Evolutionary conservation across 2,113 vertebrate genomes (phyloP).

Genomic region (Rhizomys pruinosus): DNA sequence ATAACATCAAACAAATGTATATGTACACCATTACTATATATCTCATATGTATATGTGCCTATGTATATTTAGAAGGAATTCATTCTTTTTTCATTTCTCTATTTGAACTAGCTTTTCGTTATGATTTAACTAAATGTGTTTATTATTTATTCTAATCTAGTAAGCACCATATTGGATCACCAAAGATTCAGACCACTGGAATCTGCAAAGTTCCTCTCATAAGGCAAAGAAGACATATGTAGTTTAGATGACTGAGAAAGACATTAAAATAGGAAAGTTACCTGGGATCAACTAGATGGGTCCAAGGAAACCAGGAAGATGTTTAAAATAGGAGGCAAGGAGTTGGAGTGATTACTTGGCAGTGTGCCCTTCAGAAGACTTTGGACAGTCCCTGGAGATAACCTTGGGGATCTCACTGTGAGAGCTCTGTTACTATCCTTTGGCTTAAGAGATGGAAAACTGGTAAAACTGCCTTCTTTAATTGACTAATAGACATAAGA

Average conservation of each 20-base stretch:
- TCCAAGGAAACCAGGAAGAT: not conserved
- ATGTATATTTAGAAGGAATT: not conserved
- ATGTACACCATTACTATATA: not conserved
- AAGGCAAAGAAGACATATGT: not conserved
- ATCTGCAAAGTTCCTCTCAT: not conserved
- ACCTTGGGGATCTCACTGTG: not conserved
- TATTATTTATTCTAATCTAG: not conserved
- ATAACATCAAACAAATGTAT: not conserved
- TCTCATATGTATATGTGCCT: not conserved
- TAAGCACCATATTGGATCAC: not conserved
- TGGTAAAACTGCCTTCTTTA: no score
- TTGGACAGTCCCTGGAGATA: not conserved
- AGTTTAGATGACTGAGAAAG: not conserved
- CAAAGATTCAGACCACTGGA: not conserved
- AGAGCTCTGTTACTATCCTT: fast-evolving
- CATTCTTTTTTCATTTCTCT: not conserved
- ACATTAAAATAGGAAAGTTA: not conserved
- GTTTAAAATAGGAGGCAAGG: not conserved
- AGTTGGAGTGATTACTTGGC: no score
- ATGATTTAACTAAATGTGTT: not conserved
- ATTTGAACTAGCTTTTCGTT: not conserved
- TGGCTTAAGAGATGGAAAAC: no score
- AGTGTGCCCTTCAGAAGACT: not conserved
- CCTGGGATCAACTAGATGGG: not conserved
- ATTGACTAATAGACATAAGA: no score